Conservation (phyloP, 2,797 vertebrate species). For the Streptopelia turtur region DNA sequence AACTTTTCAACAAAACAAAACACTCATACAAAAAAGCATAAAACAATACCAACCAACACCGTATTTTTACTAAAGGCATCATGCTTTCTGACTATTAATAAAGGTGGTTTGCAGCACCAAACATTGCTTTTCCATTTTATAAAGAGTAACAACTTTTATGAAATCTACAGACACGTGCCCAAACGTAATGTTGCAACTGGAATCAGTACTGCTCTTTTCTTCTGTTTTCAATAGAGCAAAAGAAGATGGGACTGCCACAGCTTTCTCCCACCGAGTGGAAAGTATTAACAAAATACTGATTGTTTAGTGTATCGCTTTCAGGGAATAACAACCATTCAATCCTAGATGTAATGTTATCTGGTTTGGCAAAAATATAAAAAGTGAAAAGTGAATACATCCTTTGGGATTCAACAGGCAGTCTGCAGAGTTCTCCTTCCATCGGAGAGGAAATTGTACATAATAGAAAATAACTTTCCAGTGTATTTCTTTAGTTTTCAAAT, state of each 20-base stretch:
- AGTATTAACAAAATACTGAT: conserved; percentile 29
- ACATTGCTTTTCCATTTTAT: neutral
- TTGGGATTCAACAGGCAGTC: neutral
- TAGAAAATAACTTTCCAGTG: neutral
- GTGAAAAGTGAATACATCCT: neutral
- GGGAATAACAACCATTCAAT: neutral
- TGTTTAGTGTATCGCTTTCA: conserved; percentile 1
- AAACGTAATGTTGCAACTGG: neutral
- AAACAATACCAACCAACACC: neutral
- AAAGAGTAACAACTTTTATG: neutral
- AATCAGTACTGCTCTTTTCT: neutral
- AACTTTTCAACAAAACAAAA: neutral
- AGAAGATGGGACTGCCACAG: neutral
- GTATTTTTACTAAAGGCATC: neutral
- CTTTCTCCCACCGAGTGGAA: neutral
- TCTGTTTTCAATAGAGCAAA: neutral
- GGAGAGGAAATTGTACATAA: neutral
- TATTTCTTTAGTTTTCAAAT: neutral
- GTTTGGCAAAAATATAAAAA: neutral
- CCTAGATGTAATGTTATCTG: neutral
- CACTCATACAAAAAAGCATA: neutral
- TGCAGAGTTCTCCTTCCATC: neutral
- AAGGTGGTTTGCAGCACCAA: neutral
- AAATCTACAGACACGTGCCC: neutral
- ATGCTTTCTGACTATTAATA: neutral